These are phyloP conservation scores for Platycheirus rosarum DNA, from an alignment of 2,888 invertebrate species.

Conservation along the genomic window DNA sequence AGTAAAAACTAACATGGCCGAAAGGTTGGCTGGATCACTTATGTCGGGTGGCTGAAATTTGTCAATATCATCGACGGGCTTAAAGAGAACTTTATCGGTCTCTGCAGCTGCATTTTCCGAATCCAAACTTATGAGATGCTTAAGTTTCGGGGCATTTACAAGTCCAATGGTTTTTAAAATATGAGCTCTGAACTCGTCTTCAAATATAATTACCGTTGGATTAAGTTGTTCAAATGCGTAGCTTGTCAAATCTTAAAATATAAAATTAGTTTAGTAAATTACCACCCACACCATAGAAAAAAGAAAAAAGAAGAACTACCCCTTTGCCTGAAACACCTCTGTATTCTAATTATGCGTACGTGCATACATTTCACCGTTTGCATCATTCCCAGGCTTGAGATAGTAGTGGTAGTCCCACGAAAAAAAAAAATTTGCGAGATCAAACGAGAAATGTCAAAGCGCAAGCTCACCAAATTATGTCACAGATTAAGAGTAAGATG, in stretches of 20 bases:
- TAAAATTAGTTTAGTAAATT: background rate
- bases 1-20: conserved; percentile 60
- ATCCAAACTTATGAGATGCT: background rate
- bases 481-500: no score
- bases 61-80: background rate
- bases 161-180: conserved; percentile 5
- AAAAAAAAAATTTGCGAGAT: no score
- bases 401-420: no score
- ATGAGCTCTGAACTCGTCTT: conserved; percentile 24
- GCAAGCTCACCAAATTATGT: no score
- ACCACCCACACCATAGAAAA: background rate
- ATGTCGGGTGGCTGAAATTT: conserved; percentile 6
- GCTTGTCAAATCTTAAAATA: conserved; percentile 45
- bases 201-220: conserved; percentile 67
- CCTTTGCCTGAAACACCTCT: no score
- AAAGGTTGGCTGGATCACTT: conserved; percentile 48
- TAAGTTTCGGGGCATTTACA: conserved; percentile 14
- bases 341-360: no score
- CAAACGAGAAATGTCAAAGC: no score
- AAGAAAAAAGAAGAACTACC: no score
- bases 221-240: conserved; percentile 32
- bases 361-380: no score
- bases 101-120: no score
- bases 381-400: no score
- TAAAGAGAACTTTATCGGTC: background rate